Evolutionary conservation across 1,140 invertebrate species (phyloP).

Genomic region (Globodera rostochiensis): DNA sequence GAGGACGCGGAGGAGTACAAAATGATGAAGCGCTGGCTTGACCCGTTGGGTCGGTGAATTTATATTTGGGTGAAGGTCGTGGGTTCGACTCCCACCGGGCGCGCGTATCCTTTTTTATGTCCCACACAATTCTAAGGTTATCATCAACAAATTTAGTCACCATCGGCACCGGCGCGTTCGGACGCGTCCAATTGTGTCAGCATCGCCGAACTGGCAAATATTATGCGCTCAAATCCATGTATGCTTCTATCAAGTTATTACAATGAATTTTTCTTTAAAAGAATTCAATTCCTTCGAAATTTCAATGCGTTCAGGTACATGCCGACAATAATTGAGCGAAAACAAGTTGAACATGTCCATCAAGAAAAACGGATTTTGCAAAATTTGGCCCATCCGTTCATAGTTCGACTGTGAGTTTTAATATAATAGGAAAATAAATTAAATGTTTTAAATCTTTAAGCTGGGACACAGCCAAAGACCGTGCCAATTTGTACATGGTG

Average conservation of each 20-base stretch:
- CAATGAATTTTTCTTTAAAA: not conserved
- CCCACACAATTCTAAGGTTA: too few relatives aligned
- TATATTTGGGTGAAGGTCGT: too few relatives aligned
- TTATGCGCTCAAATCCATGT: slow-evolving; percentile 61
- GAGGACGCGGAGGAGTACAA: slow-evolving; percentile 13
- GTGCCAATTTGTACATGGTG: slow-evolving; percentile 85
- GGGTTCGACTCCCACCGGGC: too few relatives aligned
- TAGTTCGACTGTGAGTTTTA: slow-evolving; percentile 57
- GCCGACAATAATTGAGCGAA: slow-evolving; percentile 51
- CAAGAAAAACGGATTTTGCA: slow-evolving; percentile 58
- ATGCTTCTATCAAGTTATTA: slow-evolving; percentile 24
- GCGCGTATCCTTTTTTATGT: too few relatives aligned
- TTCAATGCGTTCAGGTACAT: slow-evolving; percentile 35
- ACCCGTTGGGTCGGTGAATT: not conserved
- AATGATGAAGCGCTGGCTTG: slow-evolving; percentile 29
- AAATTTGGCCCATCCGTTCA: slow-evolving; percentile 59
- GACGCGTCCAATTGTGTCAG: slow-evolving; percentile 55
- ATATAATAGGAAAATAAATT: not conserved
- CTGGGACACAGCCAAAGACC: slow-evolving; percentile 84
- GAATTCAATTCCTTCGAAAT: not conserved
- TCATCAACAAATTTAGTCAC: slow-evolving; percentile 16
- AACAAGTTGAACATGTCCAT: slow-evolving; percentile 62
- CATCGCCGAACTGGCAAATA: slow-evolving; percentile 56
- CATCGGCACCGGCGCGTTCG: slow-evolving; percentile 62
- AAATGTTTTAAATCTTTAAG: slow-evolving; percentile 69